Base-by-base conservation (phyloP, 2,113 vertebrate species). In the Dipodomys merriami region DNA sequence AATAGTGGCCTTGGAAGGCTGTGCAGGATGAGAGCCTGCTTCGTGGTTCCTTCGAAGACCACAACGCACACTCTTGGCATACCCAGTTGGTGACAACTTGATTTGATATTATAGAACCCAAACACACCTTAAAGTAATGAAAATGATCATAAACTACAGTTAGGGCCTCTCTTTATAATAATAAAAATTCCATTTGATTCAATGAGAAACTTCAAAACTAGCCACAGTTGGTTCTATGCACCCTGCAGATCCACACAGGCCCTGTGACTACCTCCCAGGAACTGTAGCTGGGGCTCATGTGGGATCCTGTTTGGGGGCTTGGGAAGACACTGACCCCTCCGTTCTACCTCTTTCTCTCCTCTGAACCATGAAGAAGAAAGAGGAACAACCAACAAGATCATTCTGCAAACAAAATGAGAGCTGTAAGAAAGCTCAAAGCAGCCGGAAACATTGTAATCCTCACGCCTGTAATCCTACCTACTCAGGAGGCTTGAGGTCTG, bases 91-190 rank as follows among this genome's bases (percentile, higher is more conserved):
- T 11, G 23, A 95, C 93, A 83, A n/a, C 35, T 13, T 78, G 82
- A 91, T n/a, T 92, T 65, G 68, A 27, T 46, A 84, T 86, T 80
- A 78, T 46, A 46, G 65, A 94, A 92, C 57, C 81, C 74, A 87
- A 92, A 78, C 0, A 33, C 5, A 39, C 62, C 92, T 35, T 84
- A 83, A 96, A 86, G 85, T 49, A 57, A 78, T 33, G 80, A 88
- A 94, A 93, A 93, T 71, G 76, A 77, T 90, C 93, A 95, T 29
- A 77, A 95, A 86, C 76, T 81, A 73, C 25, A 27, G 64, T 29
- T 79, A 86, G 77, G 77, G 62, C 29, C 74, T 91, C 83, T 62
- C n/a, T 92, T 92, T 57, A 91, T 35, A 82, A 77, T 77, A 86
- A 89, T 71, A 83, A 93, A 39, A 91, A 71, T 73, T 68, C 49